These are phyloP conservation scores for Mirza zaza DNA, from an alignment of 2,113 vertebrate species.

Conservation along the genomic window DNA sequence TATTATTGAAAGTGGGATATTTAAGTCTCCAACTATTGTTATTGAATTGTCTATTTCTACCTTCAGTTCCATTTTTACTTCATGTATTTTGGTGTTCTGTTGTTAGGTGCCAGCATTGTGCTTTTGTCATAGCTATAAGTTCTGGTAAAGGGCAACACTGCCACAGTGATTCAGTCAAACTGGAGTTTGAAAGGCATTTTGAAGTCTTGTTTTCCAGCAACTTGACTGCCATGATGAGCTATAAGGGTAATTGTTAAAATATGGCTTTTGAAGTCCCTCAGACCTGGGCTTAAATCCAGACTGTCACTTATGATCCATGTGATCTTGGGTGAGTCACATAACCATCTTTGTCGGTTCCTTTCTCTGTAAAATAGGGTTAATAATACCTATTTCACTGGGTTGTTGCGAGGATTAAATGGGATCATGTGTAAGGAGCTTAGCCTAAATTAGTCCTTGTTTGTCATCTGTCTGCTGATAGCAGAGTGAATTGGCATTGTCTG, in stretches of 20 bases:
- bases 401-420: slow-evolving; percentile 20
- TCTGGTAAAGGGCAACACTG: slow-evolving; percentile 25
- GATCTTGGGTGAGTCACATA: slow-evolving; percentile 9
- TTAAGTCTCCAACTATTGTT: neutral
- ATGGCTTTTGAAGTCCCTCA: neutral
- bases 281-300: neutral
- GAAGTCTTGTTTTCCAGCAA: slow-evolving; percentile 33
- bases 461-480: neutral
- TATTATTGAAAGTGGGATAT: neutral
- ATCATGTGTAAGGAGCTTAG: neutral
- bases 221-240: neutral
- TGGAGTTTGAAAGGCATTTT: slow-evolving; percentile 46
- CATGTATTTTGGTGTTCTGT: neutral
- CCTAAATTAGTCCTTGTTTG: slow-evolving; percentile 9
- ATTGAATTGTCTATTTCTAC: neutral
- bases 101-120: neutral
- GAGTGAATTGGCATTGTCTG: neutral
- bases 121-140: neutral
- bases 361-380: slow-evolving; percentile 24
- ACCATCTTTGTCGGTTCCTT: neutral
- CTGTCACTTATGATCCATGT: neutral
- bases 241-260: neutral
- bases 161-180: neutral
- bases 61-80: slow-evolving; percentile 41
- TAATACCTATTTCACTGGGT: neutral